Base-by-base conservation (phyloP, 1,140 invertebrate species). In the Orchestia grillus region DNA sequence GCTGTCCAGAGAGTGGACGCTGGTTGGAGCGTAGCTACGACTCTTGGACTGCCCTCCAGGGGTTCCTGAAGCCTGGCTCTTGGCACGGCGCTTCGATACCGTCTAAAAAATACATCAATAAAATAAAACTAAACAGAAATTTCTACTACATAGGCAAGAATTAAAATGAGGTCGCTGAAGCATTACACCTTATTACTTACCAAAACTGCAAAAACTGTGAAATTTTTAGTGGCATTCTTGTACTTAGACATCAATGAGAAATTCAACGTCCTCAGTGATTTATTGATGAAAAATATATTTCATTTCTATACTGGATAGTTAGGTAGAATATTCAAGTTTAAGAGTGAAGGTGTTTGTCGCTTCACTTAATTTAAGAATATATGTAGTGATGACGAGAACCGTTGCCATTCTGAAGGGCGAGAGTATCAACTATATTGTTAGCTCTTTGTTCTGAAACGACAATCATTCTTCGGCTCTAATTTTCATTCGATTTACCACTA, bases 11-110 rank as follows among this genome's bases (percentile, higher is more conserved):
- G 92, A 96, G 57, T 96, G 96, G 90, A 96, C 96, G 96, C 96
- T 96, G 43, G 96, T 94, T n/a, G 96, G 96, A 47, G 97, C 97
- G 95, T 97, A 97, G 95, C 97, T 97, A 77, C 96, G 96, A 92
- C 96, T 97, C 95, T 96, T 96, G 44, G 96, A 96, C 92, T 96
- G 87, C 43, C 96, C 96, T 40, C 96, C 96, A 41, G 96, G 96
- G 36, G 96, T 97, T 36, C 97, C 96, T 44, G 96, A 97, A 91
- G 96, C 96, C 92, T 96, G 96, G 95, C 96, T 96, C 96, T 96
- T 97, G 42, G 96, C 96, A 95, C 97, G 96, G 91, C 96, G 95
- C 53, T 96, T 96, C 44, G 96, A 96, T 62, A 97, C 96, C 41
- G 96, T 96, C 96, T 97, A 94, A n/a, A 95, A 87, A 44, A 44